Base-by-base conservation (phyloP, 2,797 vertebrate species). In the Ctenosaura bakeri region DNA sequence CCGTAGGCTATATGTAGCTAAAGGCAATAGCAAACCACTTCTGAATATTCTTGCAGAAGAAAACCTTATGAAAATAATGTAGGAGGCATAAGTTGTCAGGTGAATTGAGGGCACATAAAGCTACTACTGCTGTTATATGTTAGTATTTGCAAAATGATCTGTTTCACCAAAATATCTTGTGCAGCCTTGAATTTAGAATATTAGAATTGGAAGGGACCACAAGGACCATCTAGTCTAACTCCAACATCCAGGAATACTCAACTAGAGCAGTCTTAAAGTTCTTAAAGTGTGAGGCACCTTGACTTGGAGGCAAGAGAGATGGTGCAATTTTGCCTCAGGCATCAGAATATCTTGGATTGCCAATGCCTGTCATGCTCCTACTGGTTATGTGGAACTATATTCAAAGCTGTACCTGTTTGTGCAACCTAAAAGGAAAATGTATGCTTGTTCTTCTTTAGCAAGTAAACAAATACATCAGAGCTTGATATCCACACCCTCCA, bases 381-480 rank as follows among this genome's bases (percentile, higher is more conserved):
- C 32, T 54, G 32, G 20, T 85, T 54, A 13, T 50, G 26, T 64
- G 26, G 56, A 79, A 69, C 62, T 54, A 66, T 69, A 81, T 32
- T 42, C 71, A 52, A 77, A 42, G 35, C 24, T 46, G 35, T 29
- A 26, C 20, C 26, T 74, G 42, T 54, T 13, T 83, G 50, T 29
- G 12, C 9, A 83, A 26, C 35, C 3, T 8, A 16, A 81, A 16
- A 32, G 26, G 18, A 46, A 73, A 32, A 29, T 66, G n/a, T 0
- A 29, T 32, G 7, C 6, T 4, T 91, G 71, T 9, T 20, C 59
- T 35, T 69, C 89, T 74, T 16, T 38, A 56, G 26, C 84, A 66
- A 88, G 86, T 91, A 88, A 86, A 77, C 80, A 90, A 12, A 3
- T 10, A 84, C 38, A 18, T 91, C 24, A 1, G 86, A 83, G 18